These are phyloP conservation scores for Mirounga angustirostris DNA, from an alignment of 2,113 vertebrate genomes.

Conservation along the genomic window DNA sequence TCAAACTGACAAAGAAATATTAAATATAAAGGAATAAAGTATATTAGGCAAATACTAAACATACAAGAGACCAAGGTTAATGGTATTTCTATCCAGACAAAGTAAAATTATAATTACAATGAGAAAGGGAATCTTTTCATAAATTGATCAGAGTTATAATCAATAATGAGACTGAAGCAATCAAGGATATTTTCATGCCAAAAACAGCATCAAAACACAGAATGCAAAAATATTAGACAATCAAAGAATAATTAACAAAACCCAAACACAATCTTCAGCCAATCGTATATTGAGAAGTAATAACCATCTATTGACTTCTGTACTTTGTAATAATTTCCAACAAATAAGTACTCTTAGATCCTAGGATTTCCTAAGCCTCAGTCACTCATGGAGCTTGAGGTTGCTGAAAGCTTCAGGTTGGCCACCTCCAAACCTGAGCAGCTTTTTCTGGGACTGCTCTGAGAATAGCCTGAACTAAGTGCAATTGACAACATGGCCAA, in stretches of 20 bases:
- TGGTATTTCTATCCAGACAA: background rate
- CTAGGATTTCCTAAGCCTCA: background rate
- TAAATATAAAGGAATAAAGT: conserved; percentile 30
- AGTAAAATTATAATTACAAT: background rate
- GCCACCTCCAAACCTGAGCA: background rate
- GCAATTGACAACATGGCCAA: background rate
- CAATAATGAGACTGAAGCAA: background rate
- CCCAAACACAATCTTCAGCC: background rate
- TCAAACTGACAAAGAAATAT: background rate
- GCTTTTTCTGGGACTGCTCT: background rate
- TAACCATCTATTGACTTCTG: background rate
- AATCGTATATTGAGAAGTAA: background rate
- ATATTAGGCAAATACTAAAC: background rate
- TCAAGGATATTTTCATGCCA: background rate
- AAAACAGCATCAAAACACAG: background rate
- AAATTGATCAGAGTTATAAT: background rate
- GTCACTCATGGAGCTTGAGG: background rate
- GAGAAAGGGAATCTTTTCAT: background rate
- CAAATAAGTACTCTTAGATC: background rate
- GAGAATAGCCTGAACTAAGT: background rate
- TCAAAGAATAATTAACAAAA: conserved; percentile 23
- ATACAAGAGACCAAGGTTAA: background rate
- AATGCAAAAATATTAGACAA: conserved; percentile 13
- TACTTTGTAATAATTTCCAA: background rate
- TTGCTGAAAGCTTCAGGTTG: background rate